Evolutionary conservation across 2,888 invertebrate genomes (phyloP).

Genomic region (Lepetodrilus schrolli): DNA sequence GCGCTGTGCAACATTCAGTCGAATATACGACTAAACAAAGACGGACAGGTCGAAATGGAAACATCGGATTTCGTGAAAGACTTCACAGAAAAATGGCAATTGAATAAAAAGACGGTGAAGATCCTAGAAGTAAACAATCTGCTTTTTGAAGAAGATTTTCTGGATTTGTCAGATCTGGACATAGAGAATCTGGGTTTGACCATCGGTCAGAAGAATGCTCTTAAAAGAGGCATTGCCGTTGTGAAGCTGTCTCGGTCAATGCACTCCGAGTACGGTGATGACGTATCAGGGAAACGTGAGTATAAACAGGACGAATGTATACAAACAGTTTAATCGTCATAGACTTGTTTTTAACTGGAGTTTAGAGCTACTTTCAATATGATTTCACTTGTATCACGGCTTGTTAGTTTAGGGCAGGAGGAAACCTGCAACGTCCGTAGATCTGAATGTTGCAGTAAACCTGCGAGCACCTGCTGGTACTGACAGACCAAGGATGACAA

Average conservation of each 20-base stretch:
- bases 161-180: not conserved
- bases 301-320: no score
- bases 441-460: no score
- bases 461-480: no score
- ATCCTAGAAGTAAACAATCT: not conserved
- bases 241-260: not conserved
- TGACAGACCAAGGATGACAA: no score
- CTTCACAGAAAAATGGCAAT: slow-evolving; percentile 4
- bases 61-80: not conserved
- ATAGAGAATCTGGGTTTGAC: slow-evolving; percentile 16
- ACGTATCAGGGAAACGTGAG: not conserved
- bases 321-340: no score
- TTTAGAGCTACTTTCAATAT: no score
- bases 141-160: not conserved
- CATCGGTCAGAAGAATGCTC: slow-evolving; percentile 19
- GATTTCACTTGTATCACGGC: no score
- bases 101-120: slow-evolving; percentile 10
- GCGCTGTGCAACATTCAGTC: no score
- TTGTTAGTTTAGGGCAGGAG: no score
- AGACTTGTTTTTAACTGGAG: no score
- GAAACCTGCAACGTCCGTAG: no score
- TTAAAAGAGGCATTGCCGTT: not conserved
- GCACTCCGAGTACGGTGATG: not conserved
- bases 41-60: not conserved
- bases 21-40: not conserved